Evolutionary conservation across 2,888 invertebrate genomes (phyloP).

Genomic region (Apamea monoglypha): DNA sequence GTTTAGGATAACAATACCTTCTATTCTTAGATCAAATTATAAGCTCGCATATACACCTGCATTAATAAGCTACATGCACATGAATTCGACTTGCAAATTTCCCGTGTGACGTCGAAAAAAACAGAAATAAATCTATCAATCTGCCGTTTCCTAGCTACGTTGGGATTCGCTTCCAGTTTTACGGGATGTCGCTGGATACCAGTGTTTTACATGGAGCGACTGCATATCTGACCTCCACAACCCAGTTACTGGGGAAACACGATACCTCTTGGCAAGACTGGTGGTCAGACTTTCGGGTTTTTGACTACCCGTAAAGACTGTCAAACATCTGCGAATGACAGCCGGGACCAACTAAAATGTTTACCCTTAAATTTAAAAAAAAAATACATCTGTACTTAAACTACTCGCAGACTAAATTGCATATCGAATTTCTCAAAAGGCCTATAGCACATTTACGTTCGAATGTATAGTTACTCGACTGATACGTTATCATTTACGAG

Average conservation of each 20-base stretch:
- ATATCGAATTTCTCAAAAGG: slow-evolving; percentile 24
- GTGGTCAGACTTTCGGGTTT: background rate
- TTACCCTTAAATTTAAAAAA: background rate
- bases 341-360: background rate
- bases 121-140: background rate
- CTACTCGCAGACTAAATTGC: background rate
- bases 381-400: background rate
- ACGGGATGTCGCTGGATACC: background rate
- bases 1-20: slow-evolving; percentile 9
- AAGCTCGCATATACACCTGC: background rate
- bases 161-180: background rate
- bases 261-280: background rate
- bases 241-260: background rate
- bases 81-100: background rate
- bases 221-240: too few species aligned
- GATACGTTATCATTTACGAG: slow-evolving; percentile 48
- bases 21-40: background rate
- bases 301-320: background rate
- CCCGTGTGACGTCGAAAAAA: background rate
- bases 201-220: too few species aligned
- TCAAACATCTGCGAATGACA: background rate
- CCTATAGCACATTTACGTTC: slow-evolving; percentile 10
- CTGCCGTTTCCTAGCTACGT: background rate
- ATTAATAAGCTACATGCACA: background rate
- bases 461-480: slow-evolving; percentile 38